phyloP scores from a whole-genome alignment of 2,888 invertebrate species.

The Dioctria linearis region DNA sequence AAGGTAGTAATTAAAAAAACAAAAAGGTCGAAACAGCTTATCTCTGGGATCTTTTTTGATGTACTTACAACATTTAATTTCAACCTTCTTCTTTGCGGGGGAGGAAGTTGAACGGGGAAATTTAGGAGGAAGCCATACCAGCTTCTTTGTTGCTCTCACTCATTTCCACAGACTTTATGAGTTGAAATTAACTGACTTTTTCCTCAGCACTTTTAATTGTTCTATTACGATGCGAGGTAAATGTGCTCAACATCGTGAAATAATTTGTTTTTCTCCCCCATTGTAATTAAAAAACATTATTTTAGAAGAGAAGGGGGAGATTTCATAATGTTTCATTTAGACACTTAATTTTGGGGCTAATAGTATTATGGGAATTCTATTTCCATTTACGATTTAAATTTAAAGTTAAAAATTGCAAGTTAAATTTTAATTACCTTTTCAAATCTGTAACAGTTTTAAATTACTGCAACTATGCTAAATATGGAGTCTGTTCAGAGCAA shows the following conservation, averaged over 20 bases:
- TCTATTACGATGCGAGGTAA: constrained; percentile 31
- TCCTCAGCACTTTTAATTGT: constrained; percentile 27
- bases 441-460: no score
- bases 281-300: constrained; percentile 19
- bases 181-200: constrained; percentile 31
- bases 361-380: no score
- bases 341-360: no score
- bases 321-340: background rate
- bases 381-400: no score
- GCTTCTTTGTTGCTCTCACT: no score
- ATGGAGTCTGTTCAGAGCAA: no score
- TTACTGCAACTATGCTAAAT: no score
- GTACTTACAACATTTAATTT: constrained; percentile 39
- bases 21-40: constrained; percentile 22
- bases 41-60: constrained; percentile 27
- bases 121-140: background rate
- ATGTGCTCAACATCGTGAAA: constrained; percentile 34
- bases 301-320: background rate
- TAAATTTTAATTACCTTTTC: no score
- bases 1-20: constrained; percentile 36
- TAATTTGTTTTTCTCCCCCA: constrained; percentile 15
- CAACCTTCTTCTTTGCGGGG: constrained; percentile 7
- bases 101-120: background rate
- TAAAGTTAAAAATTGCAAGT: no score
- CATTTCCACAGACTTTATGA: background rate